phyloP scores from a whole-genome alignment of 2,113 vertebrate species.

The Sclerurus mexicanus region DNA sequence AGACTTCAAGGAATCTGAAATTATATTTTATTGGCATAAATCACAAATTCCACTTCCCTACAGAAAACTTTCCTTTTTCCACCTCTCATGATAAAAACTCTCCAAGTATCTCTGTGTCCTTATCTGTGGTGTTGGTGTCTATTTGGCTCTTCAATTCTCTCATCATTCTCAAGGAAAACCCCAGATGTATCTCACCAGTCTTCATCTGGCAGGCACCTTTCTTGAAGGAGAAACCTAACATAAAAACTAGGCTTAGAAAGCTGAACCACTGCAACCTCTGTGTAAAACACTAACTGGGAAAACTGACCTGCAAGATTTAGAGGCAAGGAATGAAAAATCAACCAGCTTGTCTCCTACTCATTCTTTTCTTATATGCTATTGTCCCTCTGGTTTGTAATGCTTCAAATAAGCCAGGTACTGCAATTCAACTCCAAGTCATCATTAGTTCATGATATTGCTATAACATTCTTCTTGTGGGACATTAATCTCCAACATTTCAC shows the following conservation, averaged over 20 bases:
- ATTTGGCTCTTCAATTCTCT: background rate
- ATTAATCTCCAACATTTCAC: background rate
- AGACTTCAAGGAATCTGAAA: background rate
- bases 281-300: background rate
- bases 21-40: background rate
- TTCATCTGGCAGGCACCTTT: background rate
- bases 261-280: background rate
- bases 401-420: background rate
- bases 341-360: background rate
- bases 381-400: background rate
- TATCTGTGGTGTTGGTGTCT: background rate
- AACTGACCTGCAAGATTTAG: background rate
- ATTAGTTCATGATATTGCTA: background rate
- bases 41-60: background rate
- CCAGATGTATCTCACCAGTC: background rate
- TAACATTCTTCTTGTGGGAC: background rate
- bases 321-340: background rate
- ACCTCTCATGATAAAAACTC: background rate
- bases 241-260: background rate
- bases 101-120: rapidly evolving
- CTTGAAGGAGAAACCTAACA: background rate
- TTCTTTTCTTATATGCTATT: background rate
- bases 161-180: background rate
- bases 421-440: background rate
- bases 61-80: background rate